Evolutionary conservation across 2,113 vertebrate genomes (phyloP).

Genomic region (Microcebus murinus): DNA sequence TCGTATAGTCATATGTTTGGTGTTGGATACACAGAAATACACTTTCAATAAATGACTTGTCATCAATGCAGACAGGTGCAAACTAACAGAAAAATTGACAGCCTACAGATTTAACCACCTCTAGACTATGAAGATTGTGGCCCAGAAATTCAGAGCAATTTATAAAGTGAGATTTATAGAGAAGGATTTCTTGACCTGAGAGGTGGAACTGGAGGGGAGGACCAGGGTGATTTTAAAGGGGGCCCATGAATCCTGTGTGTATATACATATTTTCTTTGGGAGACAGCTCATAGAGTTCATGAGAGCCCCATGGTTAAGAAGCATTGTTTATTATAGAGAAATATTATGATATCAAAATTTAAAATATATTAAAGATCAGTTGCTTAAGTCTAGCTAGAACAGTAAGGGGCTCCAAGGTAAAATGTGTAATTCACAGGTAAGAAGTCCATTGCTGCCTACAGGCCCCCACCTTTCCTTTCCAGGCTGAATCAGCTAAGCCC

Average conservation of each 20-base stretch:
- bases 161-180: constrained; percentile 35
- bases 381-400: not conserved
- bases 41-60: not conserved
- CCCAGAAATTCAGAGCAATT: constrained; percentile 35
- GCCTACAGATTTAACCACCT: not conserved
- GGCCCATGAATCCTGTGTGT: not conserved
- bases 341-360: not conserved
- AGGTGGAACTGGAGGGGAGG: not conserved
- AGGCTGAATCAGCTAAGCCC: not conserved
- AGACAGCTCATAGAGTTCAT: not conserved
- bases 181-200: not conserved
- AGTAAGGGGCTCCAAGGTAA: not conserved
- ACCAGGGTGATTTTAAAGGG: not conserved
- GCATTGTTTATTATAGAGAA: constrained; percentile 26
- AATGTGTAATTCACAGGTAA: not conserved
- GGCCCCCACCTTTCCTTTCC: not conserved
- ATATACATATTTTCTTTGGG: not conserved
- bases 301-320: constrained; percentile 9
- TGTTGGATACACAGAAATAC: not conserved
- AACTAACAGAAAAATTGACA: not conserved
- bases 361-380: not conserved
- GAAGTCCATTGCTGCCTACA: not conserved
- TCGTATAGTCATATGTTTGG: not conserved
- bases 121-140: not conserved
- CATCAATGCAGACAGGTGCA: not conserved